A percentile compares a stretch with the other conserved stretches of the same genome.
These are phyloP conservation scores for Synchiropus splendidus DNA, from an alignment of 2,113 vertebrate genomes.

Conservation along the genomic window DNA sequence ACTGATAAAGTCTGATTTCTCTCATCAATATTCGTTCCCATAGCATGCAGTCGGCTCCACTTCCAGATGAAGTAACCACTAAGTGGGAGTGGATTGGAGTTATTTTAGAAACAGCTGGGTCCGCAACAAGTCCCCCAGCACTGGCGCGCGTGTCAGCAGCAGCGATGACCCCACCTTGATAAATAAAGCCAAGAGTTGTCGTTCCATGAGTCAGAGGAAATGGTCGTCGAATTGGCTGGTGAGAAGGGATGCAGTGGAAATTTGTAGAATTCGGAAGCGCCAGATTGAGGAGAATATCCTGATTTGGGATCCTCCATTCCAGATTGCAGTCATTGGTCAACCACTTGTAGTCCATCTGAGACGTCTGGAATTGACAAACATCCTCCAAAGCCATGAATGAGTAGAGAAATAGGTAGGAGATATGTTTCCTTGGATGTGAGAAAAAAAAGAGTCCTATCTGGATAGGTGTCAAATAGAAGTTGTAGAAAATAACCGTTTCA, in stretches of 20 bases:
- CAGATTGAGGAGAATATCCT: constrained; percentile 26
- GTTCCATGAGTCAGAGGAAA: constrained; percentile 69
- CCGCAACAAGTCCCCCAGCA: constrained; percentile 63
- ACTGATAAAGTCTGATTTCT: constrained; percentile 72
- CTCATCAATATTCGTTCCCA: constrained; percentile 74
- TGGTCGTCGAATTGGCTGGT: constrained; percentile 28
- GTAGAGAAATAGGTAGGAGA: constrained; percentile 4
- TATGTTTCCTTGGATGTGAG: not conserved
- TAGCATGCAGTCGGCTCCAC: constrained; percentile 72
- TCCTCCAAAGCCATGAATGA: constrained; percentile 71
- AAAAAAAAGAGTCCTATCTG: constrained; percentile 1
- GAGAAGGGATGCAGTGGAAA: constrained; percentile 4
- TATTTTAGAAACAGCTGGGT: constrained; percentile 66
- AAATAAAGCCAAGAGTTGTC: constrained; percentile 75
- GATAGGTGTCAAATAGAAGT: constrained; percentile 5
- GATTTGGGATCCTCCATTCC: constrained; percentile 1
- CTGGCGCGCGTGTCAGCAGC: constrained; percentile 77
- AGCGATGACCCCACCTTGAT: constrained; percentile 71
- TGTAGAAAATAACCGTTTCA: constrained; percentile 4
- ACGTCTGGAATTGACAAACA: constrained; percentile 54
- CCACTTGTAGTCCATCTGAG: not conserved
- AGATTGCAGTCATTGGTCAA: constrained; percentile 7
- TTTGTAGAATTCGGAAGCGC: constrained; percentile 16
- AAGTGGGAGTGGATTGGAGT: constrained; percentile 73
- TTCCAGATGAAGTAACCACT: constrained; percentile 75